A percentile compares a stretch with the other conserved stretches of the same genome.
phyloP scores from a whole-genome alignment of 2,113 vertebrate species.

The Leptobrachium leishanense region DNA sequence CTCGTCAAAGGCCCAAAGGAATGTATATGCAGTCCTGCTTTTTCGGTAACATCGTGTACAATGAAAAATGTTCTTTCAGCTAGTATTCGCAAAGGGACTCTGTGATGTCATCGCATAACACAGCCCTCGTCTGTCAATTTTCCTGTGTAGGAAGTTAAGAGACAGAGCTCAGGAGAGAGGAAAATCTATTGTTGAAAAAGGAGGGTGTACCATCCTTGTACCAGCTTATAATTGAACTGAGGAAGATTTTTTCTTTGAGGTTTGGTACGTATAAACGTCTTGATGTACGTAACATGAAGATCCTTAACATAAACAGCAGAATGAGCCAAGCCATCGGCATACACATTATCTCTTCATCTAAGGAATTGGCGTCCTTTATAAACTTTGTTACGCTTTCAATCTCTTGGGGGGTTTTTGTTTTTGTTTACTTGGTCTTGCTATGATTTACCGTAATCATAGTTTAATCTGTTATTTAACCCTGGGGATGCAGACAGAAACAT shows the following conservation, averaged over 20 bases:
- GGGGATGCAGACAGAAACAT: no score
- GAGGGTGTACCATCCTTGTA: constrained; percentile 27
- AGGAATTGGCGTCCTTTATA: not conserved
- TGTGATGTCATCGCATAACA: constrained; percentile 26
- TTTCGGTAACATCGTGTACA: not conserved
- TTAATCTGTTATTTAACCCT: not conserved
- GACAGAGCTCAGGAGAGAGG: constrained; percentile 17
- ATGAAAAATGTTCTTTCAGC: constrained; percentile 32
- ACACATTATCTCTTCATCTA: constrained; percentile 7
- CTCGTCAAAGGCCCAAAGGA: constrained; percentile 5
- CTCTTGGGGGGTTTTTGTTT: not conserved
- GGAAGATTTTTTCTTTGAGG: constrained; percentile 26
- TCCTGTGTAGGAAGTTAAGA: constrained; percentile 21
- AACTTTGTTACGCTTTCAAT: not conserved
- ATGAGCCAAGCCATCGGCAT: constrained; percentile 4
- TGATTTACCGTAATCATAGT: not conserved
- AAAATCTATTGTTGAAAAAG: constrained; percentile 36
- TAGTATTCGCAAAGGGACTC: not conserved
- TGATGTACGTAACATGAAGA: not conserved
- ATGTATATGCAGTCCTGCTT: constrained; percentile 15
- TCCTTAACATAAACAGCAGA: constrained; percentile 15
- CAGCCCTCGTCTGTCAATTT: constrained; percentile 14
- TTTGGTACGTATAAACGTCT: constrained; percentile 28
- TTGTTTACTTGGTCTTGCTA: not conserved
- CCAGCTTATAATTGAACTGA: constrained; percentile 33